A percentile compares a stretch with the other conserved stretches of the same genome.
These are phyloP conservation scores for Phragmatobia fuliginosa DNA, from an alignment of 2,888 invertebrate genomes.

Conservation along the genomic window DNA sequence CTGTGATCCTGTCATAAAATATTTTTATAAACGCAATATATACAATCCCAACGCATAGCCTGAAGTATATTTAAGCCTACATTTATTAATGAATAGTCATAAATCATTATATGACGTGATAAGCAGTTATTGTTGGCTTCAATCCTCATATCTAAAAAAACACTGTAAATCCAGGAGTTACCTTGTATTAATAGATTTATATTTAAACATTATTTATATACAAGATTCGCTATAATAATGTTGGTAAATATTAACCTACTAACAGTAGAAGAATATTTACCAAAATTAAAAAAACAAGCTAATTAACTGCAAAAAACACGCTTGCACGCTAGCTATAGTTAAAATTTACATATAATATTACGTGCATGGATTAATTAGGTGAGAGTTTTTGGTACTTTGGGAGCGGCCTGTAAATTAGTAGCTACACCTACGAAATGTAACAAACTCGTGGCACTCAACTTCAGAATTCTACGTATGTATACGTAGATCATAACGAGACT, in stretches of 20 bases:
- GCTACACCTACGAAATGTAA: background rate
- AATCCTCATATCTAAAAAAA: too few species aligned
- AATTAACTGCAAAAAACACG: constrained; percentile 3
- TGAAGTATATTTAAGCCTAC: too few species aligned
- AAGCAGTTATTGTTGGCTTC: too few species aligned
- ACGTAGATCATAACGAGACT: background rate
- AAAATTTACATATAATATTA: background rate
- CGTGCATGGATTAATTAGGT: background rate
- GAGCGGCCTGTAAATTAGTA: background rate
- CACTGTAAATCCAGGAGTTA: too few species aligned
- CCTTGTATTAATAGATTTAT: too few species aligned
- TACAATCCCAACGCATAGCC: too few species aligned
- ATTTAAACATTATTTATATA: too few species aligned
- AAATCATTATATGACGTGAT: too few species aligned
- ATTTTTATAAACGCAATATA: background rate
- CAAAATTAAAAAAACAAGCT: background rate
- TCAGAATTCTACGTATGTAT: background rate
- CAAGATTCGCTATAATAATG: background rate
- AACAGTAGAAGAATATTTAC: too few species aligned
- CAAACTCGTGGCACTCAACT: background rate
- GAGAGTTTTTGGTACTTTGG: background rate
- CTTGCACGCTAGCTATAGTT: background rate
- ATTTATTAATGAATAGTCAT: too few species aligned
- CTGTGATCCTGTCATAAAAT: constrained; percentile 41
- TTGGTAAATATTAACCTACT: background rate